These are phyloP conservation scores for Poecile montanus DNA, from an alignment of 2,797 vertebrate genomes.

Conservation along the genomic window DNA sequence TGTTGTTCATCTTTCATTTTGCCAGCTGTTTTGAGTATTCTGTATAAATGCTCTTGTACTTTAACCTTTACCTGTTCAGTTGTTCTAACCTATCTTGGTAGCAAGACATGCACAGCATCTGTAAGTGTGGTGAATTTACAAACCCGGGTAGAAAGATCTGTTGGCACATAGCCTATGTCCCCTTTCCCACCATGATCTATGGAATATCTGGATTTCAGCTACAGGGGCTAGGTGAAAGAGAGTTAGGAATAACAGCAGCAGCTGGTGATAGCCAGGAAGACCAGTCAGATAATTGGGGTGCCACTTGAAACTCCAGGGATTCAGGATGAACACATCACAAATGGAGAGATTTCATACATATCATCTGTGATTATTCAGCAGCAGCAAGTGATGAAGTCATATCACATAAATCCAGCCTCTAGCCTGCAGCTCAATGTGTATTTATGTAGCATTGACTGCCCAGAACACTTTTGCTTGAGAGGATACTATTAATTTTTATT, in stretches of 20 bases:
- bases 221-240: background rate
- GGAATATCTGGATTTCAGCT: background rate
- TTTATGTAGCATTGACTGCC: background rate
- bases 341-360: background rate
- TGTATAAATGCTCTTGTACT: background rate
- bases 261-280: background rate
- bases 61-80: background rate
- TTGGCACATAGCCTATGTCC: rapidly evolving
- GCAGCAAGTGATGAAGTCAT: background rate
- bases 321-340: background rate
- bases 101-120: background rate
- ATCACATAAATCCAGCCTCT: background rate
- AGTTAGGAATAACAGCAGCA: background rate
- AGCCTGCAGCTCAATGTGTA: background rate
- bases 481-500: constrained; percentile 30
- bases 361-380: background rate
- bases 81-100: background rate
- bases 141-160: background rate
- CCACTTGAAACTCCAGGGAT: background rate
- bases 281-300: background rate
- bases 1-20: background rate
- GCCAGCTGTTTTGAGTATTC: background rate
- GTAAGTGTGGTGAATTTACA: background rate
- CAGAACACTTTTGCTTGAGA: constrained; percentile 9
- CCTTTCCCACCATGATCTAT: background rate